A percentile compares a stretch with the other conserved stretches of the same genome.
Evolutionary conservation across 1,140 invertebrate species (phyloP).

Genomic region (Neuroterus valhalla): DNA sequence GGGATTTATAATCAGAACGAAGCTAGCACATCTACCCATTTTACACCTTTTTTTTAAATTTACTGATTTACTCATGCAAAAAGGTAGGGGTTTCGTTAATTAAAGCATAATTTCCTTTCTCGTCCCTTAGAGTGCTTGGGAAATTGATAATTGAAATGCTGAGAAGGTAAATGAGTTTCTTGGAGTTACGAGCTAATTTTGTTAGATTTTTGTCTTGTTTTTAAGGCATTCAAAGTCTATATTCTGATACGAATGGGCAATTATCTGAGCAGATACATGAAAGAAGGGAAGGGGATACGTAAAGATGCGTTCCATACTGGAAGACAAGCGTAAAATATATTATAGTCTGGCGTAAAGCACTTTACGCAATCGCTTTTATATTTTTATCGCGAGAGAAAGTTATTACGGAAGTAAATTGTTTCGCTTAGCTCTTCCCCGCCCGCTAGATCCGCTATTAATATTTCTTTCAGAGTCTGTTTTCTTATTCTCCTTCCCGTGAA

Average conservation of each 20-base stretch:
- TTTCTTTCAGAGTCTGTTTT: conserved; percentile 6
- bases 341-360: conserved; percentile 34
- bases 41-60: background rate
- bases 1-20: no score
- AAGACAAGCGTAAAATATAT: conserved; percentile 26
- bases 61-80: no score
- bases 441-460: conserved; percentile 21
- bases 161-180: background rate
- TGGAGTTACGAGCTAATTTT: background rate
- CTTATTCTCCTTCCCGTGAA: conserved; percentile 8
- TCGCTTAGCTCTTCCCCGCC: conserved; percentile 33
- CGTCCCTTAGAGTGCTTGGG: background rate
- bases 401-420: conserved; percentile 57
- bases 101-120: conserved; percentile 1
- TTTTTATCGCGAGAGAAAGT: conserved; percentile 54
- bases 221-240: background rate
- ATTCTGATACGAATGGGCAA: conserved; percentile 21
- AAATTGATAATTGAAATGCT: no score
- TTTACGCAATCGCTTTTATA: conserved; percentile 46
- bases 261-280: conserved; percentile 11
- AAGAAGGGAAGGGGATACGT: background rate
- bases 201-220: background rate
- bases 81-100: conserved; percentile 19
- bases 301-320: conserved; percentile 3
- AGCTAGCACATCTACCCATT: no score